Evolutionary conservation across 2,797 vertebrate species (phyloP).

Genomic region (Alca torda): DNA sequence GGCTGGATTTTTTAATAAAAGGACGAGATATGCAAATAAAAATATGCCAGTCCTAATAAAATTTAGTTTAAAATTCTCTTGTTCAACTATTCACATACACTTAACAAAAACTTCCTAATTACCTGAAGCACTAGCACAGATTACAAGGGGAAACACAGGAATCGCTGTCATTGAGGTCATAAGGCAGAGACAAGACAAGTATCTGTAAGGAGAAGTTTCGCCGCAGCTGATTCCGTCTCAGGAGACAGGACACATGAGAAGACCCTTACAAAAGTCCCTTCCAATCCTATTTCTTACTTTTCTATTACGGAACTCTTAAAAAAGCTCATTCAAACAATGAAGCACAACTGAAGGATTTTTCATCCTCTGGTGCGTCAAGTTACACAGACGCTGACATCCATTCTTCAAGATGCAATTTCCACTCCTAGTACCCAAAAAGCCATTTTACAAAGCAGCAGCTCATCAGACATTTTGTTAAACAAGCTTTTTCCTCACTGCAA

Average conservation of each 20-base stretch:
- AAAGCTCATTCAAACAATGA: background rate
- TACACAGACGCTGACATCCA: background rate
- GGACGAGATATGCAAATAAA: background rate
- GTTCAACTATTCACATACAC: background rate
- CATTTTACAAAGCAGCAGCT: background rate
- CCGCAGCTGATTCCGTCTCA: background rate
- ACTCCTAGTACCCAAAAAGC: background rate
- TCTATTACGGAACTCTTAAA: background rate
- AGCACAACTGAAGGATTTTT: background rate
- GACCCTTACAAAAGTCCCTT: background rate
- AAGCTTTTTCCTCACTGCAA: background rate
- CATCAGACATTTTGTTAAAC: conserved; percentile 6
- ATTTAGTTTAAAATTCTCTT: background rate
- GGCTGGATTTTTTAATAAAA: background rate
- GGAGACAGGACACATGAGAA: background rate
- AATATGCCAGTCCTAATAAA: background rate
- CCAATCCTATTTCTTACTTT: background rate
- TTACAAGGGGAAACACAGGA: background rate
- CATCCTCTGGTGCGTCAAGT: background rate
- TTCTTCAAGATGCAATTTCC: background rate
- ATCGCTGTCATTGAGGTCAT: background rate
- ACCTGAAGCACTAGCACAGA: background rate
- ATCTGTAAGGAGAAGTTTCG: background rate
- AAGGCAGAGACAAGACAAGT: background rate
- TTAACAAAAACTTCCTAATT: background rate